Evolutionary conservation across 2,797 vertebrate genomes (phyloP), one percentile per base, ranked within the genome.

Genomic region (Labroides dimidiatus): DNA sequence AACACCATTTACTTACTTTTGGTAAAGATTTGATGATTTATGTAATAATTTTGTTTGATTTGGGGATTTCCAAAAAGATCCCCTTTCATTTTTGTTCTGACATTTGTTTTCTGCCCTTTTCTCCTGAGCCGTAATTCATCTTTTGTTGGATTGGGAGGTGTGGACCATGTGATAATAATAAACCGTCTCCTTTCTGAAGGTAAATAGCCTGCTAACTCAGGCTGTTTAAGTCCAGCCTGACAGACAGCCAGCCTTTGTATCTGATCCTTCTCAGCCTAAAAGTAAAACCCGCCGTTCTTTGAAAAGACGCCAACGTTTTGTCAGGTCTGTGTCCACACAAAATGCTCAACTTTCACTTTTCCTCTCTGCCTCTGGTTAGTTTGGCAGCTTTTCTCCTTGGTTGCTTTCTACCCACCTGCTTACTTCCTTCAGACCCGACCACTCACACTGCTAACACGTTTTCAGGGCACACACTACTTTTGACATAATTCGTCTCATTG

Each of bases 401-500:
- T 19, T 57, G 77, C 56, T 80, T 78, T 60, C 58, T 64, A 61
- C 24, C 44, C 30, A 9, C 30, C 64, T 75, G 82, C 81, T 80
- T 85, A 84, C 84, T 83, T 77, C 63, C 14, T 12, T 67, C 49
- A 75, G 10, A 66, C 64, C 36, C 42, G 51, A 53, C 50, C n/a
- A 56, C 55, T 59, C 41, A 36, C 64, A 53, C 42, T 53, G 52
- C 72, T 48, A 61, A 65, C 68, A 89, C 54, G 64, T 66, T 82
- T 73, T 61, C 14, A 59, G 51, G 48, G 42, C 58, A 64, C 74
- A 77, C 79, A 82, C 66, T 77, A 82, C 77, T 80, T 87, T 84
- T 75, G 82, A 86, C 75, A 75, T 81, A 78, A 89, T 87, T 89
- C 24, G 50, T 54, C 43, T 77, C 74, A 84, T 86, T 87, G 81